phyloP scores from a whole-genome alignment of 2,888 invertebrate genomes.

The Clusia tigrina region DNA sequence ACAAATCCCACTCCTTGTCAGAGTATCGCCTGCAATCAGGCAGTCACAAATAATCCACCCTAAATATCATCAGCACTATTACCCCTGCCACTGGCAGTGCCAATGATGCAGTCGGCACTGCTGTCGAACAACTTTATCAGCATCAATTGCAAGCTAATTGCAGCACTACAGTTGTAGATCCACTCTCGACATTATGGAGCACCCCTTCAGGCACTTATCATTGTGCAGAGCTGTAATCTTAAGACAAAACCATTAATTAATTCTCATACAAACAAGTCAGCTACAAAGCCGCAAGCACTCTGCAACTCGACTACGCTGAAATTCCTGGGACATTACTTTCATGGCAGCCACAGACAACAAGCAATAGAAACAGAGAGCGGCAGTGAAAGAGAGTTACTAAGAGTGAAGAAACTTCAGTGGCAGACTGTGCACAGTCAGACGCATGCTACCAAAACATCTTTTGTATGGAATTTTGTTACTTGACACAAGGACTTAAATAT shows the following conservation, averaged over 20 bases:
- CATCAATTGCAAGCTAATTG: not conserved
- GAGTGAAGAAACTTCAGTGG: not conserved
- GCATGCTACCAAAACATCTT: not conserved
- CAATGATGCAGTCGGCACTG: no score
- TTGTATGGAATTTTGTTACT: not conserved
- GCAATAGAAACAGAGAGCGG: not conserved
- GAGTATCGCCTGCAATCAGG: no score
- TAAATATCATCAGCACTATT: no score
- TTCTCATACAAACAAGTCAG: not conserved
- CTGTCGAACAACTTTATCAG: no score
- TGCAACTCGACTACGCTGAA: not conserved
- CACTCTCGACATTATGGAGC: not conserved
- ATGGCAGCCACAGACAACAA: not conserved
- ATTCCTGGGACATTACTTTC: not conserved
- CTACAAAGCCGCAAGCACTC: not conserved
- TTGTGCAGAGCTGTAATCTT: not conserved
- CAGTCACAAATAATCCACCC: no score
- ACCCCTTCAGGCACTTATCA: not conserved
- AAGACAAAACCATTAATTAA: conserved; percentile 3
- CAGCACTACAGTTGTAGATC: not conserved
- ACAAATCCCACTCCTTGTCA: no score
- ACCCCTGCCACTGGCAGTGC: no score
- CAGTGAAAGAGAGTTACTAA: not conserved
- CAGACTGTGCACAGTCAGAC: not conserved
- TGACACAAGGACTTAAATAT: not conserved